Base-by-base conservation (phyloP, 2,888 invertebrate genomes). In the Epirrhoe tristata region DNA sequence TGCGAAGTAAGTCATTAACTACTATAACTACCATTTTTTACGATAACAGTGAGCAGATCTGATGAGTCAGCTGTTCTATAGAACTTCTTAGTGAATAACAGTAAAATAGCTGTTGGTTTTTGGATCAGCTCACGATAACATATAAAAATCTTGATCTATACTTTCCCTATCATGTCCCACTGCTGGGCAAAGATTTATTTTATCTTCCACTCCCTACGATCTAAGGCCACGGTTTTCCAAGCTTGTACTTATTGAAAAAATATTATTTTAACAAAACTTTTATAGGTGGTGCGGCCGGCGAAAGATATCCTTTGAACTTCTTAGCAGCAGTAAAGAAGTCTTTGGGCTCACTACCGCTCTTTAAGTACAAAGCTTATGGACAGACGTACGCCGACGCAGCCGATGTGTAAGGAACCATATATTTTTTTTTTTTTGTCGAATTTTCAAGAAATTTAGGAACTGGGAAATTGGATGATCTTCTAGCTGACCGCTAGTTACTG, bases 231-330 rank as follows among this genome's bases (percentile, higher is more conserved):
- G 24, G 24, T 2, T 24, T 24, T 24, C 1, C 24, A 24, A 24
- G 3, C 24, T 24, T 24, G 24, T 24, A 3, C 1, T 24, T 24
- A 24, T 24, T 2, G 3, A 24, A 24, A 24, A 24, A 16, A 32
- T n/a, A n/a, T n/a, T n/a, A 67, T 48, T 36, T n/a, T n/a, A n/a
- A 31, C 57, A 14, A 24, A 24, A 24, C 1, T 60, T 56, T 8
- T 59, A 65, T 39, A 90, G 90, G 90, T 80, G 86, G 86, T 8
- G 80, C 75, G 16, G 89, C 83, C n/a, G 90, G 90, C 4, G 78
- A 78, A 0, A 77, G 85, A 73, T 90, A 88, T 71, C 75, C 82
- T 0, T 62, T 84, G 55, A 80, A 83, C 59, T 86, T 86, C 43
- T 75, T 89, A 53, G 70, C 83, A 10, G 79, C 83, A 0, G 78